Percentiles rank a stretch among this genome's conserved stretches.
These are phyloP conservation scores for Apis laboriosa DNA, from an alignment of 1,140 invertebrate genomes.

Conservation along the genomic window DNA sequence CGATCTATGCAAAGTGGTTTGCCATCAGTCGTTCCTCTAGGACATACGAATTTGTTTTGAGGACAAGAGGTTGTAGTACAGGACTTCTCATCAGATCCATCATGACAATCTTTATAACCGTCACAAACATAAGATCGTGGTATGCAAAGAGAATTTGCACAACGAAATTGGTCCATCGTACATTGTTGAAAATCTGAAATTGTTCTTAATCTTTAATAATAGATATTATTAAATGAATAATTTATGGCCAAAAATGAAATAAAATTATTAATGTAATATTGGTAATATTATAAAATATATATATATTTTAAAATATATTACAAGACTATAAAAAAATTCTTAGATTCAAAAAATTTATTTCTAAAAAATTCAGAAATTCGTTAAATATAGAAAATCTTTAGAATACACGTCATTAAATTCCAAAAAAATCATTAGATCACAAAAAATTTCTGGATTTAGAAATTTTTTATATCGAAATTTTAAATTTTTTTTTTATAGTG, in stretches of 20 bases:
- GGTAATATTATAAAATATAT: too few species aligned
- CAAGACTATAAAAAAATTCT: too few species aligned
- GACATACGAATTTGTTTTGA: constrained; percentile 95
- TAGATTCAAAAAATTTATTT: not conserved
- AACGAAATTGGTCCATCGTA: constrained; percentile 94
- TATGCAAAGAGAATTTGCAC: constrained; percentile 96
- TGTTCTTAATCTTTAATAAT: not conserved
- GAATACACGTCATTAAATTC: not conserved
- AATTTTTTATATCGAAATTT: too few species aligned
- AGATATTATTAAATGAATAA: not conserved
- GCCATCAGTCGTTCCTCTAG: constrained; percentile 86
- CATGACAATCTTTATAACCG: constrained; percentile 91
- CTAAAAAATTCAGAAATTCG: not conserved
- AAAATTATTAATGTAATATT: not conserved
- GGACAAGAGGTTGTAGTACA: constrained; percentile 95
- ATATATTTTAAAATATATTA: not conserved
- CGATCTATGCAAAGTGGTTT: constrained; percentile 93
- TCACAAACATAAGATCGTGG: constrained; percentile 91
- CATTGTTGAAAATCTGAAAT: constrained; percentile 91
- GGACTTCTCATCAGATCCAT: constrained; percentile 94
- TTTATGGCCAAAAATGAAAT: not conserved
- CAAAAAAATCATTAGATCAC: not conserved
- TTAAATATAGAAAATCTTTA: not conserved
- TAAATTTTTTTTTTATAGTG: too few species aligned
- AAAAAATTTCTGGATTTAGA: not conserved